Percentiles rank a stretch among this genome's conserved stretches.
Conservation (phyloP, 2,113 vertebrate species). For the Aldabrachelys gigantea region DNA sequence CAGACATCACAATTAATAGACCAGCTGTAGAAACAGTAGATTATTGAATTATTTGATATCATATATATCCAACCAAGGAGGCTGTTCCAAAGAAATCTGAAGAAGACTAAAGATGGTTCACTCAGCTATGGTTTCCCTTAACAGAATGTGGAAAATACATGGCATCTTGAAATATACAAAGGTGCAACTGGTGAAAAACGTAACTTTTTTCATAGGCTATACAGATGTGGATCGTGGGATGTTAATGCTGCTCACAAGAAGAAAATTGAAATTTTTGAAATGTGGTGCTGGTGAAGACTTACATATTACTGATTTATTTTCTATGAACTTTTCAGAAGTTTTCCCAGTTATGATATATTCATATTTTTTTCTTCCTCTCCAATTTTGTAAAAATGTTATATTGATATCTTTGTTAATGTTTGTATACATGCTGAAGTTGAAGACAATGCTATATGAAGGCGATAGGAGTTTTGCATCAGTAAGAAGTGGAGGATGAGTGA, state of each 20-base stretch:
- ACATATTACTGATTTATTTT: neutral
- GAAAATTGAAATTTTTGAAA: neutral
- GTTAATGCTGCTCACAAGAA: neutral
- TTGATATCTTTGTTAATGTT: neutral
- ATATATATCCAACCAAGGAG: neutral
- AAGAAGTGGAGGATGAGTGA: fast-evolving
- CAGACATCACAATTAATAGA: neutral
- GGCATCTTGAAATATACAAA: neutral
- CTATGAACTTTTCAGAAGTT: neutral
- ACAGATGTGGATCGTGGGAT: neutral
- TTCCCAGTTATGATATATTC: neutral
- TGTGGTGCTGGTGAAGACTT: neutral
- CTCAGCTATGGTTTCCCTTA: neutral
- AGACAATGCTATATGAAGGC: fast-evolving
- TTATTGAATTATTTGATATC: neutral
- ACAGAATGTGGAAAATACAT: neutral
- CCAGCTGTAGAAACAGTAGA: neutral
- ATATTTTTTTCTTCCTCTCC: neutral
- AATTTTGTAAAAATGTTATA: fast-evolving
- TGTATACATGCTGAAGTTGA: neutral
- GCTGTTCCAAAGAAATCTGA: neutral
- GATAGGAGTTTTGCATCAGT: neutral
- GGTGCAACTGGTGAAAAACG: neutral
- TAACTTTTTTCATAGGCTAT: neutral
- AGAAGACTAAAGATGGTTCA: neutral